phyloP scores from a whole-genome alignment of 2,888 invertebrate genomes.

The Cephalotes varians region DNA sequence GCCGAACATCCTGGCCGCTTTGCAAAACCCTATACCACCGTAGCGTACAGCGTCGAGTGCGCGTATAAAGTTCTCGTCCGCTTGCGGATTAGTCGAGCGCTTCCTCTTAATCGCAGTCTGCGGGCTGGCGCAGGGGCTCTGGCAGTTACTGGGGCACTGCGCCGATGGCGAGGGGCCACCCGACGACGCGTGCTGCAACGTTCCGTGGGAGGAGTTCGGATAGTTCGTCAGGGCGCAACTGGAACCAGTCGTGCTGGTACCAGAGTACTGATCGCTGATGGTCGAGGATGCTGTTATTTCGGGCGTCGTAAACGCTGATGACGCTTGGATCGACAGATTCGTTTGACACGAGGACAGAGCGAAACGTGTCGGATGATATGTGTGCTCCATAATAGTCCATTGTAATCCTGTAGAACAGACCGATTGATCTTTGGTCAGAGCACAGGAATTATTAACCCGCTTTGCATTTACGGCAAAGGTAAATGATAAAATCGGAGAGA shows the following conservation, averaged over 20 bases:
- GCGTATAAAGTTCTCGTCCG: conserved; percentile 93
- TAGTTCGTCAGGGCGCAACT: conserved; percentile 82
- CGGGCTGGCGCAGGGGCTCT: conserved; percentile 86
- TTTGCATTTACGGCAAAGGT: conserved; percentile 34
- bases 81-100: conserved; percentile 92
- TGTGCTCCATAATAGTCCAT: conserved; percentile 94
- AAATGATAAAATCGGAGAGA: conserved; percentile 34
- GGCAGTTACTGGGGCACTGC: conserved; percentile 83
- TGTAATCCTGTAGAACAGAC: conserved; percentile 90
- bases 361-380: conserved; percentile 90
- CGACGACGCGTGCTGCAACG: conserved; percentile 74
- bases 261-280: conserved; percentile 88
- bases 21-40: conserved; percentile 95
- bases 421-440: conserved; percentile 77
- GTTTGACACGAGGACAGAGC: conserved; percentile 89
- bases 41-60: conserved; percentile 93
- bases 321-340: conserved; percentile 85
- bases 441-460: conserved; percentile 73
- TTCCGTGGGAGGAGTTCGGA: conserved; percentile 82
- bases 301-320: conserved; percentile 85
- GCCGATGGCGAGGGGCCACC: conserved; percentile 81
- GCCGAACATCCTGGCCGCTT: conserved; percentile 93
- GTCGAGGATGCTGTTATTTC: conserved; percentile 87
- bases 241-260: conserved; percentile 86
- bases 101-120: conserved; percentile 88